Base-by-base conservation (phyloP, 2,888 invertebrate species). In the Drosophila anomalata region DNA sequence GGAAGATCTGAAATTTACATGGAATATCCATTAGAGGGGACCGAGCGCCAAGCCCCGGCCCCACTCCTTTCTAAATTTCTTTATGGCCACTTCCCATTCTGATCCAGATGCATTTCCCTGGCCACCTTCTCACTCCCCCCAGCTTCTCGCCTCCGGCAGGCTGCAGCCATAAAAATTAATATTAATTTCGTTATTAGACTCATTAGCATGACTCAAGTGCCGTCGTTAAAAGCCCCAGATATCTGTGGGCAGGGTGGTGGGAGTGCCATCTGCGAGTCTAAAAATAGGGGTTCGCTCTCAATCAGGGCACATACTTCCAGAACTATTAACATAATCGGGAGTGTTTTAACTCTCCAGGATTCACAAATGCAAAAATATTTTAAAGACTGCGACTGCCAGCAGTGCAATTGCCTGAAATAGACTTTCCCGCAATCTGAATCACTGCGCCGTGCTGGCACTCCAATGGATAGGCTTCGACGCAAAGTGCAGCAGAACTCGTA, bases 351-450 rank as follows among this genome's bases (percentile, higher is more conserved):
- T 56, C 55, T 87, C 86, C 88, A 58, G 65, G 79, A 84, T 86
- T 88, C 78, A 78, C 65, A 87, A 88, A 83, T 83, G 83, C 83
- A 87, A 83, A 88, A 88, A 86, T 87, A 86, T 88, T 83, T 87
- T 75, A 54, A 59, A 60, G 46, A 60, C 82, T 77, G 74, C 69
- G 51, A n/a, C 53, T 51, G 33, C 8, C 33, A 20, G 53, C 20
- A 58, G 65, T 51, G 36, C n/a, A n/a, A 62, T 61, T 53, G 42
- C 36, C 41, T 50, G 57, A 61, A 67, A 65, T 62, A 63, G 61
- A 76, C 61, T 62, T 88, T 84, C 83, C 87, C 81, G 85, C 87
- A 84, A 84, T 84, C 85, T 29, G 29, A 29, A 29, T 29, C 9
- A 29, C 29, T 29, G 29, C 29, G 29, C 87, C 80, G 87, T 87